phyloP scores from a whole-genome alignment of 2,888 invertebrate genomes.

The Taenaris catops region DNA sequence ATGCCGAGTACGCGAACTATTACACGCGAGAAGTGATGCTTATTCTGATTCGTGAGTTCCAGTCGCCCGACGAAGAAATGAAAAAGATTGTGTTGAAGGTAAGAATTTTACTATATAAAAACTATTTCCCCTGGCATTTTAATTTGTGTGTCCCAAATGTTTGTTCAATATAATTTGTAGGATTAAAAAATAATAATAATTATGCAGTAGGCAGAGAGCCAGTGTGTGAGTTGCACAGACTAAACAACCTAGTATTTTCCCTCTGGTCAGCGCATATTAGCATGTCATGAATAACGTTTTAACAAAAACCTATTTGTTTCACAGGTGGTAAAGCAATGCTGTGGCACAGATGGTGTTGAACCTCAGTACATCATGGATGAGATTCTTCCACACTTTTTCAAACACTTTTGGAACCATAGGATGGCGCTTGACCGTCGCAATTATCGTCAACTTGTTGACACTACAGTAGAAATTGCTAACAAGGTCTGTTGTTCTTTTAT shows the following conservation, averaged over 20 bases:
- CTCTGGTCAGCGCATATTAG: too few relatives aligned
- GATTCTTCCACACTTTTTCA: conserved; percentile 98
- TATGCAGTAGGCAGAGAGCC: too few relatives aligned
- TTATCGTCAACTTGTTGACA: conserved; percentile 98
- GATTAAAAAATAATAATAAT: too few relatives aligned
- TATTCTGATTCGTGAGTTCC: conserved; percentile 99
- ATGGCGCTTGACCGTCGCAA: conserved; percentile 99
- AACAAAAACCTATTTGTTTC: too few relatives aligned
- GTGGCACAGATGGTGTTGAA: conserved; percentile 99
- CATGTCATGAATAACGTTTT: too few relatives aligned
- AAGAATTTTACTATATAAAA: conserved; percentile 5
- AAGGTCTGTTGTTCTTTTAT: conserved; percentile 75
- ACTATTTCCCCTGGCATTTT: too few relatives aligned
- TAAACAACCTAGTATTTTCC: too few relatives aligned
- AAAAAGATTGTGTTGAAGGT: conserved; percentile 99
- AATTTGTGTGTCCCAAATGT: too few relatives aligned
- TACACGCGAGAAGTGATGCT: conserved; percentile 99
- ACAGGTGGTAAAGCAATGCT: conserved; percentile 99
- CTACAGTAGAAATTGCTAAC: conserved; percentile 99
- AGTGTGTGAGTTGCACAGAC: too few relatives aligned
- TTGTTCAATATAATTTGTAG: too few relatives aligned
- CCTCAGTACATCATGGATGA: conserved; percentile 99
- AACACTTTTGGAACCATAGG: conserved; percentile 99
- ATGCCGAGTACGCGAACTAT: conserved; percentile 99
- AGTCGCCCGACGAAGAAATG: conserved; percentile 99